Evolutionary conservation across 2,888 invertebrate genomes (phyloP).

Genomic region (Mythimna impura): DNA sequence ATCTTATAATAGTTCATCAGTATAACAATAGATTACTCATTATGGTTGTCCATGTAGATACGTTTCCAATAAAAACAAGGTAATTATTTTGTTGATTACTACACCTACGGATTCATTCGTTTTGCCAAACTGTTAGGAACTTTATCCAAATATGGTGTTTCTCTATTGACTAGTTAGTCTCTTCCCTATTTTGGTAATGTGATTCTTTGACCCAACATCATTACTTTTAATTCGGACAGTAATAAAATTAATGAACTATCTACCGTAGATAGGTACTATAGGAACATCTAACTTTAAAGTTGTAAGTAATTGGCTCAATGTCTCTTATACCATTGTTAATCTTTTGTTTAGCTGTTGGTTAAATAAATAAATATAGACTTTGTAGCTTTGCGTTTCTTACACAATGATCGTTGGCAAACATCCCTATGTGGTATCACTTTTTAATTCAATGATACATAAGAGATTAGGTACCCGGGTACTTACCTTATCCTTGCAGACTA

Average conservation of each 20-base stretch:
- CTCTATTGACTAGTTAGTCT: neutral
- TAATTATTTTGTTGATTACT: neutral
- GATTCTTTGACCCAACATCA: neutral
- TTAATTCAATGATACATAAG: neutral
- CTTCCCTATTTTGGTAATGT: neutral
- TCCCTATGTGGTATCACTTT: neutral
- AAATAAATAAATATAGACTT: too few species aligned
- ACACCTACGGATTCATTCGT: conserved; percentile 30
- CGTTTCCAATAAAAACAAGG: conserved; percentile 1
- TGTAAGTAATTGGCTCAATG: too few species aligned
- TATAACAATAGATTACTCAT: conserved; percentile 1
- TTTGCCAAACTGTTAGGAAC: neutral
- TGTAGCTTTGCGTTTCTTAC: neutral
- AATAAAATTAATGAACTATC: neutral
- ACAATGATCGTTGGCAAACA: neutral
- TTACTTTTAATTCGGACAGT: neutral
- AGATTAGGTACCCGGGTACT: neutral
- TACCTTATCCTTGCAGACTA: neutral
- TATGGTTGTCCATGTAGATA: neutral
- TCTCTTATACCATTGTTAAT: too few species aligned
- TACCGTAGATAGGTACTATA: neutral
- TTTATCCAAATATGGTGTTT: conserved; percentile 4
- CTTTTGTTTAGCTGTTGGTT: too few species aligned
- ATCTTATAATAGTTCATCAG: too few species aligned
- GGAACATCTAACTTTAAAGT: neutral